These are phyloP conservation scores for Bos taurus DNA, from an alignment of 2,113 vertebrate genomes.

Conservation along the genomic window DNA sequence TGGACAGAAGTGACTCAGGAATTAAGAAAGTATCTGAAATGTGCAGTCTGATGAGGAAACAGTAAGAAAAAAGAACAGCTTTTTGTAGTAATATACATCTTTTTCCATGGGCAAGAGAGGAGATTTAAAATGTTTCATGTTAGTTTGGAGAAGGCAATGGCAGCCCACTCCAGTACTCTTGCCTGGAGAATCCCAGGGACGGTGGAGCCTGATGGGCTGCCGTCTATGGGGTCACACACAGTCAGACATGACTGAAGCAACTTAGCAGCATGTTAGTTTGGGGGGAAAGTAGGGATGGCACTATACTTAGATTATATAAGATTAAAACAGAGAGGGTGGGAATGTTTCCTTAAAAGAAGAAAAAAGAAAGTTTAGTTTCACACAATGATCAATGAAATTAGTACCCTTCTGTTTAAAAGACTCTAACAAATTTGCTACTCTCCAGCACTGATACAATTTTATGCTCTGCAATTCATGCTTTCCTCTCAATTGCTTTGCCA, in stretches of 20 bases:
- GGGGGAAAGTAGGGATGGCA: too few relatives aligned
- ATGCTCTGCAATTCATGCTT: background rate
- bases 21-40: background rate
- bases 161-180: too few relatives aligned
- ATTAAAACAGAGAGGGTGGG: background rate
- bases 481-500: background rate
- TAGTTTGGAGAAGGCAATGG: background rate
- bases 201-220: too few relatives aligned
- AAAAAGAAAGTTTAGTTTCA: background rate
- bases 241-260: fast-evolving
- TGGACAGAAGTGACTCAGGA: background rate
- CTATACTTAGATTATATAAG: background rate
- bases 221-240: too few relatives aligned
- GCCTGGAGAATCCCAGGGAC: too few relatives aligned
- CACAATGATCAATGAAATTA: background rate
- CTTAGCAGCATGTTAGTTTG: background rate
- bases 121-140: too few relatives aligned
- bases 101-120: background rate
- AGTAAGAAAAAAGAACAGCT: background rate
- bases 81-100: background rate
- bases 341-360: background rate
- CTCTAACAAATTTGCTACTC: background rate
- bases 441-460: background rate
- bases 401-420: background rate
- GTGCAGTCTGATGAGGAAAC: background rate